Base-by-base conservation (phyloP, 2,888 invertebrate species). In the Phalera bucephala region DNA sequence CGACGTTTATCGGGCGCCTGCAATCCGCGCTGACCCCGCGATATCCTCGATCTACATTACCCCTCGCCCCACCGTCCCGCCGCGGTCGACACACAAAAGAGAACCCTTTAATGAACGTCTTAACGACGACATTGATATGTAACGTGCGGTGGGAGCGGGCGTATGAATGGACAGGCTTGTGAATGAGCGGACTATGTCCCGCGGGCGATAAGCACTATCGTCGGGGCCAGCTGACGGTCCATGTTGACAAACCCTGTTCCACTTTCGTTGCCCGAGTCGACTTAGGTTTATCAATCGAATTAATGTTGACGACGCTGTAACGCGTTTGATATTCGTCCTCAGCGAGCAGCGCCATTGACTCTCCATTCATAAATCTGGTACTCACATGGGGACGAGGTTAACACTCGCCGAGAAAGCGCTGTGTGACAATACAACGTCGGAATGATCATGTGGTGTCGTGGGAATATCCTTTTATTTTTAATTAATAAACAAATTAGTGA, bases 101-200 rank as follows among this genome's bases (percentile, higher is more conserved):
- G 45, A 57, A 71, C 79, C 64, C 66, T 80, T 68, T 41, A 22
- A 3, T 9, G n/a, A 41, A 40, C 36, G 45, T 59, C 60, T 69
- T 80, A 85, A 69, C 64, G 78, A 60, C 50, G 53, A 78, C 41
- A 71, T 76, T 80, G 45, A 64, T 38, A 38, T 45, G 69, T 38
- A 29, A 19, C 17, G 7, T 29, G 37, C 49, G 52, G 55, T 65
- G 64, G 69, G 64, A 73, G 72, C 80, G 72, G 76, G 64, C 72
- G 78, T 78, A 87, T 88, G 88, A 88, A 89, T 89, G 88, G 80
- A 78, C 71, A 74, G 72, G 78, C 82, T 87, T 84, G 80, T 89
- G 88, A 89, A 89, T 89, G 88, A 85, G 75, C 79, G 88, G 88
- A 88, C 88, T 88, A 80, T 87, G 88, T 86, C 87, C 88, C 84